Base-by-base conservation (phyloP, 1,140 invertebrate genomes). In the Achroia grisella region DNA sequence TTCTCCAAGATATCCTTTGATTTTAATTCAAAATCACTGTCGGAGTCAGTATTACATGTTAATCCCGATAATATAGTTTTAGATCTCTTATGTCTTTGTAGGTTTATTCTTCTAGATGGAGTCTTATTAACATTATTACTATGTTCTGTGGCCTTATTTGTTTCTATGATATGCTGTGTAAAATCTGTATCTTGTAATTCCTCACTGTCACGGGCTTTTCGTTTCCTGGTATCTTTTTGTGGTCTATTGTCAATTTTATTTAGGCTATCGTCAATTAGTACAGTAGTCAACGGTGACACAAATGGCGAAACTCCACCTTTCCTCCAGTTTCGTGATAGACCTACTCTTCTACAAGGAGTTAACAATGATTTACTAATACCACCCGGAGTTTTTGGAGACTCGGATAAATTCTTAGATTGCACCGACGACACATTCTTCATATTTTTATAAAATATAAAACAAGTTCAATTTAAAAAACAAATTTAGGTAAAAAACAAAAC, bases 291-390 rank as follows among this genome's bases (percentile, higher is more conserved):
- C 11, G 77, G 80, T 5, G 80, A 82, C 30, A 80, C 57, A 44
- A 84, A 84, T 6, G 77, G 80, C 2, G 80, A 82, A 31, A 56
- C 32, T 4, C 69, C 71, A 50, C 48, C 60, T 53, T 69, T 79
- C 49, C 56, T 76, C 72, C 72, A 77, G 36, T 78, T 81, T 10
- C 76, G 69, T 10, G 77, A 82, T 12, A 84, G 52, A 11, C 80
- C 80, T 15, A 84, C 53, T 52, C 80, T 52, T 55, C 80, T 56
- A 39, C 74, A 77, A 39, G 80, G 78, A 39, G 80, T 84, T 28
- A 84, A 47, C 17, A 75, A 61, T 2, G 74, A 71, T 44, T 79
- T 84, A 46, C 77, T 81, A 4, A 84, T 84, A 10, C 80, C 80
- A 35, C 77, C 80, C 4, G 77, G 74, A 9, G 80, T 84, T 58